Evolutionary conservation across 1,140 invertebrate species (phyloP).

Genomic region (Fragariocoptes setiger): DNA sequence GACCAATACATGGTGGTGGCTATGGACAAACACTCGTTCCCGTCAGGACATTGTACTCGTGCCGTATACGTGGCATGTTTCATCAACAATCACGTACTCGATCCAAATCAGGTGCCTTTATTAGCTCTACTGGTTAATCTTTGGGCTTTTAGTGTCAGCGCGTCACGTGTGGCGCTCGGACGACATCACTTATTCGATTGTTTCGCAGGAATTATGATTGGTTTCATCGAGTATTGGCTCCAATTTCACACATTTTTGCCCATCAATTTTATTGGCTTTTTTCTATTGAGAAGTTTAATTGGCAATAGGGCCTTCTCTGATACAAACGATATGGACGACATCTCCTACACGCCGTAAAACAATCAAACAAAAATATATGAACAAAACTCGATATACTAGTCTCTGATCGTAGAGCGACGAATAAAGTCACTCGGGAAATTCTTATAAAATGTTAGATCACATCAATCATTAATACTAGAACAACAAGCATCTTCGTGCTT

Average conservation of each 20-base stretch:
- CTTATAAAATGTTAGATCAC: no score
- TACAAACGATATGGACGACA: not conserved
- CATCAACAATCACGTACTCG: conserved; percentile 16
- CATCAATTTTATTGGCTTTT: conserved; percentile 2
- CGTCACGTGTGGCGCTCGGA: conserved; percentile 42
- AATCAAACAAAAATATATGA: no score
- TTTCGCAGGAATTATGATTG: conserved; percentile 33
- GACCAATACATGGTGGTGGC: conserved; percentile 28
- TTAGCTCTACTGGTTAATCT: conserved; percentile 23
- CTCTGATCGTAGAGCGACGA: no score
- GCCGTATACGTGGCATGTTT: conserved; percentile 33
- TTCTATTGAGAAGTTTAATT: not conserved
- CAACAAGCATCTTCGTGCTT: no score
- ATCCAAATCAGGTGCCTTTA: conserved; percentile 13
- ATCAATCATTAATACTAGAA: no score
- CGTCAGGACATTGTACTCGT: conserved; percentile 74
- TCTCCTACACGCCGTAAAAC: no score
- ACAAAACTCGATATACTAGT: no score
- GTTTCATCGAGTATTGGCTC: conserved; percentile 25
- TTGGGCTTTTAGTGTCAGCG: conserved; percentile 37
- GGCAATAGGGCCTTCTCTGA: not conserved
- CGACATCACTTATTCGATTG: conserved; percentile 67
- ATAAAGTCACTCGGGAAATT: no score
- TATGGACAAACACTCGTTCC: conserved; percentile 72
- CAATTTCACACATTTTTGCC: conserved; percentile 3